phyloP scores from a whole-genome alignment of 2,888 invertebrate species.

The Zygothrica quintamaculata region DNA sequence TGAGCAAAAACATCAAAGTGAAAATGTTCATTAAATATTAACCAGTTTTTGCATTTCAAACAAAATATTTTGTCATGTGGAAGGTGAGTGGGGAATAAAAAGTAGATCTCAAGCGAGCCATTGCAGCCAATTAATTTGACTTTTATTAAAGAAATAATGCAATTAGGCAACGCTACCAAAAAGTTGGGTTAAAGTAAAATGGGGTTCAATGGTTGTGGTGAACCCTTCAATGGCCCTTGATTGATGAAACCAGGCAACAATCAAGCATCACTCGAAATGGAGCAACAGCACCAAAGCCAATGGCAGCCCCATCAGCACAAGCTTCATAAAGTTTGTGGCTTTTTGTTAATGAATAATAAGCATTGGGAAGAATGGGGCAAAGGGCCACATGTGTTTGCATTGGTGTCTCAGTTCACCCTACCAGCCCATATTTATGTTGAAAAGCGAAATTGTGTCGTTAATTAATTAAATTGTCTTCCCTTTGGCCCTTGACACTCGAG shows the following conservation, averaged over 20 bases:
- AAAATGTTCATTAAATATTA: conserved; percentile 64
- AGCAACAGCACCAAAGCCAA: conserved; percentile 1
- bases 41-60: conserved; percentile 35
- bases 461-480: conserved; percentile 71
- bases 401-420: conserved; percentile 31
- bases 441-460: conserved; percentile 65
- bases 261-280: conserved; percentile 44
- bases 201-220: conserved; percentile 57
- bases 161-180: conserved; percentile 57
- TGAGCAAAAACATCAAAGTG: conserved; percentile 56
- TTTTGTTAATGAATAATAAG: conserved; percentile 75
- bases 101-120: conserved; percentile 26
- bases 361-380: conserved; percentile 40
- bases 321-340: conserved; percentile 63
- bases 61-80: conserved; percentile 19
- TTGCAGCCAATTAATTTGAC: conserved; percentile 65
- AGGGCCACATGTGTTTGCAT: conserved; percentile 47
- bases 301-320: conserved; percentile 14
- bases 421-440: conserved; percentile 40
- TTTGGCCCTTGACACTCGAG: conserved; percentile 25
- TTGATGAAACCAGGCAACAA: conserved; percentile 65
- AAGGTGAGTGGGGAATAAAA: neutral
- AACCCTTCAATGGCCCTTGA: conserved; percentile 53
- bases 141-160: conserved; percentile 72
- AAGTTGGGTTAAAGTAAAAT: conserved; percentile 37